Percentiles rank a stretch among this genome's conserved stretches.
Evolutionary conservation across 1,140 invertebrate genomes (phyloP).

Genomic region (Lasioglossum albipes): DNA sequence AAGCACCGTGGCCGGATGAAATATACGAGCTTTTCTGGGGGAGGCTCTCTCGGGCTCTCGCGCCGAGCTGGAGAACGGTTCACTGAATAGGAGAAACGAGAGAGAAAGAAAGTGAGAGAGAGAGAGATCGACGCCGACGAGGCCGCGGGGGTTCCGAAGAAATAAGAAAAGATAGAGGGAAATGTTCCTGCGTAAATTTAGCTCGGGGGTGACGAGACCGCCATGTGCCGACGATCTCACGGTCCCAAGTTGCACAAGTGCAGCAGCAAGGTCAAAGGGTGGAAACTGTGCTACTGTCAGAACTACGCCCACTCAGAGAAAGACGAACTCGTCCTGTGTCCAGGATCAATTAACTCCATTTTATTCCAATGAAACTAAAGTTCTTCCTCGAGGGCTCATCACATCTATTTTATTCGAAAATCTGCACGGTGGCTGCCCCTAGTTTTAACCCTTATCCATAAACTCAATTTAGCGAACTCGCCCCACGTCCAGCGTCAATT

Average conservation of each 20-base stretch:
- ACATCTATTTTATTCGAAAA: too few species aligned
- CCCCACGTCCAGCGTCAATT: too few species aligned
- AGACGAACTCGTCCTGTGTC: background rate
- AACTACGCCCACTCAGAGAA: background rate
- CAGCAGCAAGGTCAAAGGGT: conserved; percentile 62
- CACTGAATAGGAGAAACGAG: conserved; percentile 46
- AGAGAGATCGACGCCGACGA: conserved; percentile 16
- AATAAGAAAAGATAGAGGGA: conserved; percentile 57
- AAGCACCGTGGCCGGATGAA: conserved; percentile 67
- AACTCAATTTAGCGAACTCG: too few species aligned
- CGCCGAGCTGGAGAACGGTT: conserved; percentile 45
- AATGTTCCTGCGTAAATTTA: conserved; percentile 67
- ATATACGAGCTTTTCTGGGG: conserved; percentile 64
- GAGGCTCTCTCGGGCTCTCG: conserved; percentile 37
- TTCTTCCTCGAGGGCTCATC: too few species aligned
- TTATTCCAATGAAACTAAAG: too few species aligned
- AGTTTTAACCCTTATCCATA: too few species aligned
- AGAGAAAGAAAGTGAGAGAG: conserved; percentile 49
- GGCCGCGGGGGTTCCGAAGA: conserved; percentile 34
- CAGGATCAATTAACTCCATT: background rate
- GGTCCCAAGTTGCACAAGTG: conserved; percentile 65
- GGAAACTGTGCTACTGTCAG: conserved; percentile 11
- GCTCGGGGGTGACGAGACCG: conserved; percentile 53
- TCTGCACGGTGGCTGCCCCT: too few species aligned
- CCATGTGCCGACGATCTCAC: conserved; percentile 73